These are phyloP conservation scores for Venustoraphidia nigricollis DNA, from an alignment of 2,888 invertebrate genomes.

Conservation along the genomic window DNA sequence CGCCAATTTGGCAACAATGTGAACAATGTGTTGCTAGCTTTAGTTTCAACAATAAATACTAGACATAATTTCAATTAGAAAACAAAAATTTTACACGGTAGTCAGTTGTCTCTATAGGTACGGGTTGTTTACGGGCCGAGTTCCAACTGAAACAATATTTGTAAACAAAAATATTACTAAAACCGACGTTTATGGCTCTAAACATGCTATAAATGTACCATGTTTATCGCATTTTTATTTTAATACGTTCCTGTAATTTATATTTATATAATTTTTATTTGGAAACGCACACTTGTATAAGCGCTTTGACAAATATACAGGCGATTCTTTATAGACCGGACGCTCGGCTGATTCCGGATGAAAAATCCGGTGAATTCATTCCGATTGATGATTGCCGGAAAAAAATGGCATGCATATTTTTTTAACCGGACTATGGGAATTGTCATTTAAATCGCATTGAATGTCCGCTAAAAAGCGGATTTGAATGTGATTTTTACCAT, in stretches of 20 bases:
- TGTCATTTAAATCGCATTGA: no score
- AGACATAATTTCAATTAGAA: background rate
- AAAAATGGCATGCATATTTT: no score
- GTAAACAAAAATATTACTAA: conserved; percentile 6
- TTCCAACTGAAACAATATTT: conserved; percentile 2
- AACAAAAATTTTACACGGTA: conserved; percentile 1
- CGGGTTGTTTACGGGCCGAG: background rate
- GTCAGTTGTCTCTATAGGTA: background rate
- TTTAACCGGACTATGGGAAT: no score
- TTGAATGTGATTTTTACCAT: no score
- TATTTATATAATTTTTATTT: background rate
- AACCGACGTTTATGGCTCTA: conserved; percentile 5
- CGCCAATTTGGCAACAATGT: no score
- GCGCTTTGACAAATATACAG: background rate
- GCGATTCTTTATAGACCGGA: background rate
- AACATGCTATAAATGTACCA: conserved; percentile 5
- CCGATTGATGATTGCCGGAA: no score
- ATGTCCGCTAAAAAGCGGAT: no score
- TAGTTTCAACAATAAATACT: no score
- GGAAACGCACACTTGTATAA: background rate
- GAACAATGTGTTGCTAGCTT: no score
- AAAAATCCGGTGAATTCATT: no score
- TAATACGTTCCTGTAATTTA: background rate
- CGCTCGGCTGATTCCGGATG: no score
- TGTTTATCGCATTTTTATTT: conserved; percentile 5